Percentiles rank a stretch among this genome's conserved stretches.
These are phyloP conservation scores for Onychorhynchus coronatus DNA, from an alignment of 2,113 vertebrate species.

Conservation along the genomic window DNA sequence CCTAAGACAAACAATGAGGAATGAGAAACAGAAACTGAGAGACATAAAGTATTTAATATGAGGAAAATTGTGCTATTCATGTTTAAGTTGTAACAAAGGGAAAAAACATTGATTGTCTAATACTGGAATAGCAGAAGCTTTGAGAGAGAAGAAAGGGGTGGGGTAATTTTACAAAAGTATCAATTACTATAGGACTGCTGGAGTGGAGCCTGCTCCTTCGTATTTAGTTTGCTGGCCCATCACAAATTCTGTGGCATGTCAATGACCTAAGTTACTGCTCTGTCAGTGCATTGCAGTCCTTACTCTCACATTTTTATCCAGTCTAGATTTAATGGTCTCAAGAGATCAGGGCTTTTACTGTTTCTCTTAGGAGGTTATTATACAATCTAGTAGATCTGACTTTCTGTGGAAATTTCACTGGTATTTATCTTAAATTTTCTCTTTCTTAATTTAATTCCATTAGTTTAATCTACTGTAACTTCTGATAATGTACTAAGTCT, in stretches of 20 bases:
- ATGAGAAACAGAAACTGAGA: neutral
- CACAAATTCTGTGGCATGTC: neutral
- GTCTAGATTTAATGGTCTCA: neutral
- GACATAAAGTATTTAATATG: neutral
- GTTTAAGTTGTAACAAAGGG: neutral
- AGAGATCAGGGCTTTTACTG: neutral
- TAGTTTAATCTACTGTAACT: neutral
- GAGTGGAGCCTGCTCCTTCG: neutral
- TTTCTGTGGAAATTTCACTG: neutral
- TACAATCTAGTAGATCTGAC: neutral
- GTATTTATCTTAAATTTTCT: constrained; percentile 1
- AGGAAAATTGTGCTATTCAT: neutral
- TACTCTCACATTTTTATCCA: neutral
- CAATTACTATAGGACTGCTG: neutral
- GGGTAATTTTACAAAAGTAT: neutral
- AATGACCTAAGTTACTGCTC: neutral
- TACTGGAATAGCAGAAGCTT: neutral
- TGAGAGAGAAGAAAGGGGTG: neutral
- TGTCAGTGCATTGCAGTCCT: neutral
- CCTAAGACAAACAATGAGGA: neutral
- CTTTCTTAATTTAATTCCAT: neutral
- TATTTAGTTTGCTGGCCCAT: neutral
- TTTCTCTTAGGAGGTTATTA: constrained; percentile 5
- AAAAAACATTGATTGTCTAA: neutral
- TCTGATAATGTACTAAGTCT: neutral